phyloP scores from a whole-genome alignment of 2,888 invertebrate species.

The Formica aserva region DNA sequence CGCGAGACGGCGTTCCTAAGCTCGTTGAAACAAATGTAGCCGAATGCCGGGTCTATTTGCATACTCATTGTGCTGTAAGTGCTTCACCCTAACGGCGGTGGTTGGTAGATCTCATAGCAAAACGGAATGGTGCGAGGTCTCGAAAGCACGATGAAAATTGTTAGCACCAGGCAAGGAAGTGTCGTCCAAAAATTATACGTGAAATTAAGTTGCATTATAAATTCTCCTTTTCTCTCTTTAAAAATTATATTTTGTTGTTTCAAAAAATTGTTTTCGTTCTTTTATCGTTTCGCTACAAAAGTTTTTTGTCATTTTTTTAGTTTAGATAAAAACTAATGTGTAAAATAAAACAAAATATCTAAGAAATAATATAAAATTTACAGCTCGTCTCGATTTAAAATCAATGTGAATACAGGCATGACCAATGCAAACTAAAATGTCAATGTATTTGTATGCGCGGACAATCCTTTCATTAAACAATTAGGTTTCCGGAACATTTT shows the following conservation, averaged over 20 bases:
- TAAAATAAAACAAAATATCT: slow-evolving; percentile 21
- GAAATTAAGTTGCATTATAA: neutral
- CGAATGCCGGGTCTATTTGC: slow-evolving; percentile 76
- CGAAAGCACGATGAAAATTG: slow-evolving; percentile 65
- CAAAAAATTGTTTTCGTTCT: neutral
- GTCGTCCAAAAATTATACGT: slow-evolving; percentile 20
- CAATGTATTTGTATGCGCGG: slow-evolving; percentile 9
- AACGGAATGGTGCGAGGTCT: slow-evolving; percentile 64
- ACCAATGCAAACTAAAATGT: slow-evolving; percentile 8
- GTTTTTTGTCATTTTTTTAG: neutral
- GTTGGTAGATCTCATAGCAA: slow-evolving; percentile 63
- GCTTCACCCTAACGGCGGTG: slow-evolving; percentile 73
- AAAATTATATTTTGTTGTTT: slow-evolving; percentile 11
- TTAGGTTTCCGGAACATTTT: slow-evolving; percentile 4
- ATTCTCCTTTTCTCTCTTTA: neutral
- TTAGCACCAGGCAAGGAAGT: slow-evolving; percentile 31
- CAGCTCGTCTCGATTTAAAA: slow-evolving; percentile 34
- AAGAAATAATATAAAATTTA: slow-evolving; percentile 37
- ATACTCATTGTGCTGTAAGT: slow-evolving; percentile 75
- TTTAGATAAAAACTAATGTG: neutral
- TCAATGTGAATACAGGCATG: slow-evolving; percentile 6
- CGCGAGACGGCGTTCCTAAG: slow-evolving; percentile 65
- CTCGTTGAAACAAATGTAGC: slow-evolving; percentile 78
- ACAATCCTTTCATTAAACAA: slow-evolving; percentile 32
- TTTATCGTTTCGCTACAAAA: neutral